Evolutionary conservation across 2,797 vertebrate species (phyloP), one percentile per base, ranked within the genome.

Genomic region (Sphenopsis melanotis): DNA sequence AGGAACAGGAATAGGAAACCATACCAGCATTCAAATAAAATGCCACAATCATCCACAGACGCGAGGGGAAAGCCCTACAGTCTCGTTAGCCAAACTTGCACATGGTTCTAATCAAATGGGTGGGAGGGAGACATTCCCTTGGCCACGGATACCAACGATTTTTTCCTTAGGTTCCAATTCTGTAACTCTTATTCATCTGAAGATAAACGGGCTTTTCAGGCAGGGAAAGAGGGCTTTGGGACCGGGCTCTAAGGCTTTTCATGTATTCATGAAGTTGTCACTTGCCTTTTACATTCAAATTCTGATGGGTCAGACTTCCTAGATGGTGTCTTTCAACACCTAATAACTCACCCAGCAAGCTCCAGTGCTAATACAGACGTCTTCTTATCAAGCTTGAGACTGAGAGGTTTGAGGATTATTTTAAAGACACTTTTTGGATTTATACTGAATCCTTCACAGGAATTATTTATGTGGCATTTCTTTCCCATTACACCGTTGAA

Each of bases 381-480:
- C 94, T 93, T 95, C 96, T 96, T 98, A 97, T 98, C 97, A 96
- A 96, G 94, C 65, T 94, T 87, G 81, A 88, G 96, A 91, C 26
- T 29, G 65, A 64, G 65, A 21, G 20, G 53, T 60, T 56, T 32
- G 30, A 50, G 83, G 65, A 97, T 97, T 97, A 97, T 96, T 97
- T 97, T 94, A 97, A 97, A 97, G 96, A 97, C 89, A 96, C 80
- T 91, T 93, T 79, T 91, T 96, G 92, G 87, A 50, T 92, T 96
- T 94, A 97, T 90, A 97, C 81, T 26, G 82, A 93, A 65, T 93
- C 93, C 96, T 97, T 96, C 96, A 87, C 79, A 84, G 93, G 63
- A 81, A 95, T 95, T 97, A 97, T 97, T 98, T 98, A 98, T 97
- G 96, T 95, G 96, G 95, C 96, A 97, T 98, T 97, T 97, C 94